Evolutionary conservation across 2,113 vertebrate genomes (phyloP).

Genomic region (Tiliqua scincoides): DNA sequence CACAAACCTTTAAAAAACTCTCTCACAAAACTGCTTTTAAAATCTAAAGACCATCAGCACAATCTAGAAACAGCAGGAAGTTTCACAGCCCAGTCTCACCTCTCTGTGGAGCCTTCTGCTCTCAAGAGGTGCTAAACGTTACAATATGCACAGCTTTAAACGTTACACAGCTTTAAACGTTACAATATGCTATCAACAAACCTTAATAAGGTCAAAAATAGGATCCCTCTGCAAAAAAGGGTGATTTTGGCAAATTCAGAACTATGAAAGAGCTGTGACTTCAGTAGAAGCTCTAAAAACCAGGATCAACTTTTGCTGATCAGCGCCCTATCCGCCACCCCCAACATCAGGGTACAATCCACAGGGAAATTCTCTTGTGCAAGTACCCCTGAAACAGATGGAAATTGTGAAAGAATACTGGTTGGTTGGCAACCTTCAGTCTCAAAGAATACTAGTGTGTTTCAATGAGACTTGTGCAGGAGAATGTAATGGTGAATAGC

Average conservation of each 20-base stretch:
- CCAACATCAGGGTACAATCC: not conserved
- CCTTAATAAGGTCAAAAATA: conserved; percentile 82
- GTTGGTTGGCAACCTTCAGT: no score
- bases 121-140: conserved; percentile 59
- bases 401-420: not conserved
- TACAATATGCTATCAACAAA: conserved; percentile 70
- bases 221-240: conserved; percentile 73
- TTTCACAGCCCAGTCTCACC: conserved; percentile 67
- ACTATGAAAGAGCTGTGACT: conserved; percentile 49
- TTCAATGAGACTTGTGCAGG: not conserved
- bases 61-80: conserved; percentile 66
- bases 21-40: conserved; percentile 64
- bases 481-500: not conserved
- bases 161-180: no score
- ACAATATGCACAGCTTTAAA: conserved; percentile 64
- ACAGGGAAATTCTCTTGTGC: not conserved
- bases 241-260: conserved; percentile 71
- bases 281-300: conserved; percentile 50
- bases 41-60: conserved; percentile 65
- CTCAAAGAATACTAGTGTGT: not conserved
- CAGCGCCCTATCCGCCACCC: not conserved
- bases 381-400: not conserved
- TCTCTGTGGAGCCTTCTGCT: conserved; percentile 59
- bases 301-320: conserved; percentile 46
- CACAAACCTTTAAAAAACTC: conserved; percentile 62